phyloP scores from a whole-genome alignment of 1,140 invertebrate species.

The Zaprionus africanus region DNA sequence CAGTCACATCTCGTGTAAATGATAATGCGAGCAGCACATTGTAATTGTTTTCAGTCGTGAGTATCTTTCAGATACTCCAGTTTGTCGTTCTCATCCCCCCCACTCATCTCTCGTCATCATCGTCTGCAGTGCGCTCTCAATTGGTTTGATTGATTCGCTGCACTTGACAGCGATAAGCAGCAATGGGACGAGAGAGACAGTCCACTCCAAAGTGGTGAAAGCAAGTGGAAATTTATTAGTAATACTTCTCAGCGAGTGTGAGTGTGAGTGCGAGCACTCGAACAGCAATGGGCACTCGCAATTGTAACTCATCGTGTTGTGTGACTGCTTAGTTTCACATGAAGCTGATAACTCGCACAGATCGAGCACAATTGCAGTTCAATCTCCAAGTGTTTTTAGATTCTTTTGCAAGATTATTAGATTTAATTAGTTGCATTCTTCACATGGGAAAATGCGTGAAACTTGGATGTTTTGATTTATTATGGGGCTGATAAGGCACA shows the following conservation, averaged over 20 bases:
- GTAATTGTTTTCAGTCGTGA: slow-evolving; percentile 46
- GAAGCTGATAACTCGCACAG: not conserved
- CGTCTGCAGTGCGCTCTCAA: slow-evolving; percentile 33
- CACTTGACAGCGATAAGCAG: slow-evolving; percentile 58
- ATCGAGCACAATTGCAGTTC: not conserved
- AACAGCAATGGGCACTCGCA: not conserved
- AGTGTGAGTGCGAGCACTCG: not conserved
- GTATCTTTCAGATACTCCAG: slow-evolving; percentile 24
- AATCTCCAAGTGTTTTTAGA: not conserved
- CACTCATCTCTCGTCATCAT: slow-evolving; percentile 30
- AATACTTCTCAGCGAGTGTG: slow-evolving; percentile 22
- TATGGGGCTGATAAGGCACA: not conserved
- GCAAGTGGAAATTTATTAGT: slow-evolving; percentile 46
- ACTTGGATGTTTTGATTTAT: not conserved
- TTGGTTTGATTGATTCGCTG: slow-evolving; percentile 68
- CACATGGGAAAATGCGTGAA: not conserved
- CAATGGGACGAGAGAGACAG: slow-evolving; percentile 2
- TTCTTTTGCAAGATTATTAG: not conserved
- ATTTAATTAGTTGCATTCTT: slow-evolving; percentile 3
- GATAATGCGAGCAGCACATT: slow-evolving; percentile 61
- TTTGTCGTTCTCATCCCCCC: slow-evolving; percentile 17
- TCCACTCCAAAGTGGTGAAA: slow-evolving; percentile 37
- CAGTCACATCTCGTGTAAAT: slow-evolving; percentile 52
- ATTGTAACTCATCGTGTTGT: not conserved
- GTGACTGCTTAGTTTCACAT: slow-evolving; percentile 7